These are phyloP conservation scores for Spinus pinus DNA, from an alignment of 2,797 vertebrate species.

Conservation along the genomic window DNA sequence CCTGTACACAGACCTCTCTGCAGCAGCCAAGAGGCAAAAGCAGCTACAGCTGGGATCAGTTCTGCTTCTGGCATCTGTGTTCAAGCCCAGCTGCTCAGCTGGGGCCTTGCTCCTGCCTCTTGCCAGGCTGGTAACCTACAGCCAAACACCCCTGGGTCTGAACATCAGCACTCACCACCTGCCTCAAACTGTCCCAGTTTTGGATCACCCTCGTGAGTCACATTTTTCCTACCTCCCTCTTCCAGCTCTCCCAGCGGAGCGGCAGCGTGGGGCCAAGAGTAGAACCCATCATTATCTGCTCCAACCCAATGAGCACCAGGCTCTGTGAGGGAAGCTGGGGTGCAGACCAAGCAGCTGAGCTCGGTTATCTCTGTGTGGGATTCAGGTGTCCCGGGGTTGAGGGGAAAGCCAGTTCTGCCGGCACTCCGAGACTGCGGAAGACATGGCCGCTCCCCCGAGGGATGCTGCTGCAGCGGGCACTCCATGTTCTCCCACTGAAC, in stretches of 20 bases:
- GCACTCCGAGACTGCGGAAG: rapidly evolving
- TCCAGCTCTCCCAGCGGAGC: neutral
- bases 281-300: neutral
- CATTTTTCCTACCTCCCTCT: neutral
- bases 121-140: neutral
- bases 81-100: neutral
- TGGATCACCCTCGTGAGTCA: neutral
- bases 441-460: neutral
- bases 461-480: neutral
- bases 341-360: neutral
- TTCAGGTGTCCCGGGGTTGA: neutral
- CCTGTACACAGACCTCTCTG: neutral
- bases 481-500: neutral
- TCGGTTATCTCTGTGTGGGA: neutral
- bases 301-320: neutral
- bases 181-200: neutral
- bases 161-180: neutral
- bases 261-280: neutral
- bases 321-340: neutral
- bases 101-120: neutral
- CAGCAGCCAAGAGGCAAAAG: neutral
- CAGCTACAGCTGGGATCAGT: neutral
- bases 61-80: neutral
- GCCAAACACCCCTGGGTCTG: neutral
- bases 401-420: neutral